A percentile compares a stretch with the other conserved stretches of the same genome.
Evolutionary conservation across 1,140 invertebrate genomes (phyloP).

Genomic region (Apis florea): DNA sequence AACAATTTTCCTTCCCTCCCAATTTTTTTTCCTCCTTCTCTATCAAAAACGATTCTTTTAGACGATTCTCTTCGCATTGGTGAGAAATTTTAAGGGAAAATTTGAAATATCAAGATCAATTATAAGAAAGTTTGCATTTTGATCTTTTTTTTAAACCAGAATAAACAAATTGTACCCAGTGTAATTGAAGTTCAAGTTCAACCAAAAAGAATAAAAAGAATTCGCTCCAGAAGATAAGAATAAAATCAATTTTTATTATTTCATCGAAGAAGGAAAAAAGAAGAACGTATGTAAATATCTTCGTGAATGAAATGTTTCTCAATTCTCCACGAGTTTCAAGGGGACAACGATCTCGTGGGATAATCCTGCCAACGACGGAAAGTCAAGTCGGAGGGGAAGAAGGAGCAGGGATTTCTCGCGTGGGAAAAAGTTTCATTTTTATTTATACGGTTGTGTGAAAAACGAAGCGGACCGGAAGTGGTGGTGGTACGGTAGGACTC

Average conservation of each 20-base stretch:
- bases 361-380: background rate
- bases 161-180: too few species aligned
- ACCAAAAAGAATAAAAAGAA: too few species aligned
- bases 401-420: background rate
- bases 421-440: constrained; percentile 23
- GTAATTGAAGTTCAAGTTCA: too few species aligned
- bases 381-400: background rate
- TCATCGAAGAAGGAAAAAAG: too few species aligned
- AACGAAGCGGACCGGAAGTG: constrained; percentile 26
- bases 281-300: too few species aligned
- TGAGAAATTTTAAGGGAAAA: too few species aligned
- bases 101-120: background rate
- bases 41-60: background rate
- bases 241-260: too few species aligned
- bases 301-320: too few species aligned
- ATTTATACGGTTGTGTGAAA: constrained; percentile 28
- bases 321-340: background rate
- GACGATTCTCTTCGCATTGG: background rate
- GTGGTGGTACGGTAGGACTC: constrained; percentile 1
- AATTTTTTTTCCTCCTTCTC: background rate
- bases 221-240: too few species aligned
- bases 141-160: background rate
- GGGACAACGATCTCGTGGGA: too few species aligned
- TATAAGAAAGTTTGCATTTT: background rate
- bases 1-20: constrained; percentile 4